Percentiles rank a stretch among this genome's conserved stretches.
Conservation (phyloP, 1,140 invertebrate genomes). For the Condylostylus longicornis region DNA sequence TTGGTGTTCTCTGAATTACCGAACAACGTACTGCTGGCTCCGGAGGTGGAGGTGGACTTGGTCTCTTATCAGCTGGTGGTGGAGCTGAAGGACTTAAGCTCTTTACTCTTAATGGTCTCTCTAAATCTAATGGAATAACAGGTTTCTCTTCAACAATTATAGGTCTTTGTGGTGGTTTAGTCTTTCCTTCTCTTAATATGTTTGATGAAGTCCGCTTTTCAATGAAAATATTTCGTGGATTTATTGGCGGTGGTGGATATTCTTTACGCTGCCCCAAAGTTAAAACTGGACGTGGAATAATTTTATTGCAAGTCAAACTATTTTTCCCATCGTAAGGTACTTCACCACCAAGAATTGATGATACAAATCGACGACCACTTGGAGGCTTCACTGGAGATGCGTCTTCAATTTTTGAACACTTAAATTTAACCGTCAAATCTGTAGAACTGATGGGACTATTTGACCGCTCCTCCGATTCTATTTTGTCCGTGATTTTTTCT, state of each 20-base stretch:
- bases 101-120: slow-evolving; percentile 22
- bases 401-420: no score
- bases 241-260: slow-evolving; percentile 43
- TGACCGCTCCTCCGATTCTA: no score
- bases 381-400: no score
- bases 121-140: slow-evolving; percentile 33
- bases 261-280: slow-evolving; percentile 65
- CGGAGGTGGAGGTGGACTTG: slow-evolving; percentile 33
- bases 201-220: slow-evolving; percentile 1
- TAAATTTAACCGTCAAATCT: no score
- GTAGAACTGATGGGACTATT: no score
- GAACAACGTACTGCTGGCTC: slow-evolving; percentile 43
- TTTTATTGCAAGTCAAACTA: no score
- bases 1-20: slow-evolving; percentile 67
- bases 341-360: slow-evolving; percentile 58
- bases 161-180: slow-evolving; percentile 10
- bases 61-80: slow-evolving; percentile 38
- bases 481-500: no score
- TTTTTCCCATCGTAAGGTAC: slow-evolving; percentile 49
- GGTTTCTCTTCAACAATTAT: slow-evolving; percentile 34
- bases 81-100: slow-evolving; percentile 20
- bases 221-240: no score
- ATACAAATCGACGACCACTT: slow-evolving; percentile 57
- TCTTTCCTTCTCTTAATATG: no score
- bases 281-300: no score